A percentile compares a stretch with the other conserved stretches of the same genome.
phyloP scores from a whole-genome alignment of 1,140 invertebrate genomes.

The Drosophila lacteicornis region DNA sequence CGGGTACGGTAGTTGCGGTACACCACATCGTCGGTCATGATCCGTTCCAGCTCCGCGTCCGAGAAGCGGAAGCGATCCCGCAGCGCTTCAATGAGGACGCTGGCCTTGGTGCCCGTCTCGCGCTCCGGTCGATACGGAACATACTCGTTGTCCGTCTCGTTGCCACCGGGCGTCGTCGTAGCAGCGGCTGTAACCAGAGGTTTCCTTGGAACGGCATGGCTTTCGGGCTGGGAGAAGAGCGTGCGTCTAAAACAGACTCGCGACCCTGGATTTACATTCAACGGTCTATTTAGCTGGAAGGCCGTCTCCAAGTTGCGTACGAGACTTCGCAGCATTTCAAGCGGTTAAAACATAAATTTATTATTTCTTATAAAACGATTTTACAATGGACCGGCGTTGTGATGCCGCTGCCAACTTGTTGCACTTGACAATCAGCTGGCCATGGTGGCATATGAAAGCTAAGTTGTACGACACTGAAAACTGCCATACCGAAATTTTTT shows the following conservation, averaged over 20 bases:
- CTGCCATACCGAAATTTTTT: too few relatives aligned
- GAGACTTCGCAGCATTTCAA: conserved; percentile 55
- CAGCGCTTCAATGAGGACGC: conserved; percentile 38
- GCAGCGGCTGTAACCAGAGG: conserved; percentile 8
- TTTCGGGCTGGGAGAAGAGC: conserved; percentile 59
- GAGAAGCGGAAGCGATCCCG: conserved; percentile 62
- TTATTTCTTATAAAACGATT: conserved; percentile 49
- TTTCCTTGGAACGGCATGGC: conserved; percentile 16
- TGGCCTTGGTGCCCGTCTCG: conserved; percentile 40
- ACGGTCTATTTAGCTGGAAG: conserved; percentile 17
- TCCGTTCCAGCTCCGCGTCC: conserved; percentile 45
- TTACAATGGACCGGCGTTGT: neutral
- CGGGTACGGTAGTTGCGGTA: conserved; percentile 52
- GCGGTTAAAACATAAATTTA: neutral
- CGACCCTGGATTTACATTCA: neutral
- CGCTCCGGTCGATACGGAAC: conserved; percentile 57
- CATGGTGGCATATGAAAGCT: too few relatives aligned
- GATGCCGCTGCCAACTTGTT: conserved; percentile 22
- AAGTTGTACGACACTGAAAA: too few relatives aligned
- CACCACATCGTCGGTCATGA: conserved; percentile 63
- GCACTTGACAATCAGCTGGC: neutral
- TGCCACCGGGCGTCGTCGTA: conserved; percentile 1
- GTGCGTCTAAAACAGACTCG: conserved; percentile 9
- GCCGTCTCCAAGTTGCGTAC: conserved; percentile 50
- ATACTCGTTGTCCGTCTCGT: conserved; percentile 64